Base-by-base conservation (phyloP, 2,888 invertebrate genomes). In the Tenthredo mesomela region DNA sequence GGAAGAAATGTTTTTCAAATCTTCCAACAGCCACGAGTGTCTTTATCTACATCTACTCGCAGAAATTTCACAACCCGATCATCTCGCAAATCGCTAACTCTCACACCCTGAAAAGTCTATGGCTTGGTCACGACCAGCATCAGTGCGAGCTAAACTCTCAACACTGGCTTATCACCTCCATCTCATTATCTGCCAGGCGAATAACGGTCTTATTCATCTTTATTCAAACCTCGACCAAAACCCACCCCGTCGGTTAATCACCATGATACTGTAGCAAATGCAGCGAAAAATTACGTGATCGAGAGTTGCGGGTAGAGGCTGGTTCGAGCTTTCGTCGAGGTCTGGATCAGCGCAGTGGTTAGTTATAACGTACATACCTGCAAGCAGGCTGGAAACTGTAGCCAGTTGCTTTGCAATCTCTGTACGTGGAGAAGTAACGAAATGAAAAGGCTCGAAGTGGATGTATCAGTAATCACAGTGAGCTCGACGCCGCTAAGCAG, bases 381-480 rank as follows among this genome's bases (percentile, higher is more conserved):
- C 71, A 73, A 73, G 21, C 40, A 21, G 71, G 71, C 71, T 33
- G 67, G 33, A 12, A 43, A 21, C 43, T 25, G 43, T n/a, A 73
- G 77, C 50, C 54, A 77, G 77, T 47, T 33, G 77, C 77, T 77
- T 54, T 80, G 80, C 61, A 80, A 80, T 80, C 80, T 80, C 80
- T 61, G 80, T 86, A 40, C 85, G 86, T 75, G 85, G 85, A 80
- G 85, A 89, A 89, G 89, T 87, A 88, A 88, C 86, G 88, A 88
- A 88, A 91, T 92, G 91, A 92, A 92, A 91, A 92, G 91, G 90
- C 89, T 88, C 88, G 86, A 89, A 89, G 89, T 90, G 91, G 91
- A 91, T 91, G 91, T 92, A 92, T 92, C 92, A 92, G 90, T 89
- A 89, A 90, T 91, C 91, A 91, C 91, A 91, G 90, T 89, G 88